phyloP scores from a whole-genome alignment of 2,888 invertebrate genomes.

The Rhodophaea formosa region DNA sequence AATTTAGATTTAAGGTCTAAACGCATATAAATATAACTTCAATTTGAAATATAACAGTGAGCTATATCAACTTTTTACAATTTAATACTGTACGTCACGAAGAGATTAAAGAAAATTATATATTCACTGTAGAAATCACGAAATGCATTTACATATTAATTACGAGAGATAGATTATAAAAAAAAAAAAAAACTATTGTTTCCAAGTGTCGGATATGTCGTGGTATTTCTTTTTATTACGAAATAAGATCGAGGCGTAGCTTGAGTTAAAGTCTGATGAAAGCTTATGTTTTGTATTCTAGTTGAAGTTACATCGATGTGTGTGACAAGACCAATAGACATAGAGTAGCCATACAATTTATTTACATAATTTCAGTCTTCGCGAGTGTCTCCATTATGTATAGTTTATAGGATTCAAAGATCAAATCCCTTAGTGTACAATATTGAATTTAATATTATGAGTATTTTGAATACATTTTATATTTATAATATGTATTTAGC shows the following conservation, averaged over 20 bases:
- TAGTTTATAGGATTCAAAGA: constrained; percentile 1
- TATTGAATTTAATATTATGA: constrained; percentile 26
- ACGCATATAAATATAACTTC: constrained; percentile 22
- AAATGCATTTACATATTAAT: too few relatives aligned
- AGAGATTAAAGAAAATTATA: too few relatives aligned
- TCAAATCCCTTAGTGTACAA: constrained; percentile 17
- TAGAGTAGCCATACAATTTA: constrained; percentile 19
- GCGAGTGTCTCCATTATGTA: constrained; percentile 5
- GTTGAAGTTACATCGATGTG: not conserved
- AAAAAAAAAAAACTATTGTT: too few relatives aligned
- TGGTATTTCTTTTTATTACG: too few relatives aligned
- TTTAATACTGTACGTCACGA: too few relatives aligned
- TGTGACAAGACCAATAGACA: not conserved
- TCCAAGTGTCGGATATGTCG: too few relatives aligned
- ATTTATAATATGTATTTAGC: constrained; percentile 24
- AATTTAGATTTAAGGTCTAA: constrained; percentile 44
- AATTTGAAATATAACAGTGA: not conserved
- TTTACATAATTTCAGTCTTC: constrained; percentile 18
- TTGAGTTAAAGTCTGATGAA: too few relatives aligned
- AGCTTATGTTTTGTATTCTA: not conserved
- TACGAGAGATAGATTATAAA: too few relatives aligned
- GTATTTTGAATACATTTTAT: constrained; percentile 29
- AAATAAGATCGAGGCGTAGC: too few relatives aligned
- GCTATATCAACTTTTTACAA: too few relatives aligned
- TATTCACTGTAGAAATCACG: too few relatives aligned